phyloP scores from a whole-genome alignment of 2,113 vertebrate genomes.

The Zootoca vivipara region DNA sequence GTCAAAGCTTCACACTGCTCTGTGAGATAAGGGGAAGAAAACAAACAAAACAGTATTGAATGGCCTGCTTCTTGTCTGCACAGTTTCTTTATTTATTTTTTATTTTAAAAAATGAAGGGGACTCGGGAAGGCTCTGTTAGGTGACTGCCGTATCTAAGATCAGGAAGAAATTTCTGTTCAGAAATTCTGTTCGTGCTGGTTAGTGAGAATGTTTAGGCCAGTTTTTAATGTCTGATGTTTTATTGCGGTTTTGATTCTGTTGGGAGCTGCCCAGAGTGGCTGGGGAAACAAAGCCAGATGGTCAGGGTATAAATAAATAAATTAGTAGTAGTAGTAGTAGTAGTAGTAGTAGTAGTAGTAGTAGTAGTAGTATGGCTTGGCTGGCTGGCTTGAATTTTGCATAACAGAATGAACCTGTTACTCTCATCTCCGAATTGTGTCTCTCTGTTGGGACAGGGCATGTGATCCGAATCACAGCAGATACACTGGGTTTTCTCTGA shows the following conservation, averaged over 20 bases:
- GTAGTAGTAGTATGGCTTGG: neutral
- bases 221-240: no score
- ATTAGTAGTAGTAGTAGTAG: no score
- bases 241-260: no score
- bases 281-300: no score
- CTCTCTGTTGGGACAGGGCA: neutral
- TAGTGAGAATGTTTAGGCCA: neutral
- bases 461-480: neutral
- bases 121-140: neutral
- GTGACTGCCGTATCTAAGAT: neutral
- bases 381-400: neutral
- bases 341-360: no score
- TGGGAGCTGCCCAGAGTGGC: no score
- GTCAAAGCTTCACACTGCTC: conserved; percentile 56
- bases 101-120: conserved; percentile 19
- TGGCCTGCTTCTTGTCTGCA: conserved; percentile 4
- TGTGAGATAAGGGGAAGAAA: conserved; percentile 39
- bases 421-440: neutral
- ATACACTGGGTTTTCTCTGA: no score
- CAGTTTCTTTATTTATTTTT: neutral
- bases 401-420: neutral
- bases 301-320: no score
- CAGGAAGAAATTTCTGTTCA: neutral
- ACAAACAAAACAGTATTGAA: conserved; percentile 23
- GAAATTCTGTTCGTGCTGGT: neutral